Evolutionary conservation across 2,888 invertebrate genomes (phyloP), one percentile per base, ranked within the genome.

Genomic region (Dinocampus coccinellae): DNA sequence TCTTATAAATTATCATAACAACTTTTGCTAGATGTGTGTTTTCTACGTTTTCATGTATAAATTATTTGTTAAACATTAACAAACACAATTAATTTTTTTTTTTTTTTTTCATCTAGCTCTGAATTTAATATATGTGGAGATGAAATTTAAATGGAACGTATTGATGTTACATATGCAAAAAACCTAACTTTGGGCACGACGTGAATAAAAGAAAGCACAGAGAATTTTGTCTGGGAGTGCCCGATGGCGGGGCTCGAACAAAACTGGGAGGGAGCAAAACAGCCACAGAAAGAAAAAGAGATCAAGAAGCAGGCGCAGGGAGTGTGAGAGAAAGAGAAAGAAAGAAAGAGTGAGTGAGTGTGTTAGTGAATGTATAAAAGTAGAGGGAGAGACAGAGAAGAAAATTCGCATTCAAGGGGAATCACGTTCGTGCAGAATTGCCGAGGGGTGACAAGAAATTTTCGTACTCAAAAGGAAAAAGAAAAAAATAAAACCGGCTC

Each of bases 181-280:
- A 20, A 33, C 22, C 13, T 13, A 4, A 20, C n/a, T 34, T 33
- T 36, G 36, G 11, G n/a, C 62, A n/a, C 9, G 3, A 24, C 20
- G 22, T 29, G 33, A 33, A 13, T 34, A 16, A 53, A n/a, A 63
- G 29, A 63, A 55, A 64, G 13, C 42, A 39, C n/a, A 63, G 34
- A 39, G 52, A 62, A 77, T 67, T 75, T 75, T 74, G 76, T 64
- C 68, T 55, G 73, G 69, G 73, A 75, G 69, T 65, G 74, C 47
- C 70, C 52, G 33, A 33, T 16, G 61, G 61, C 61, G 33, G 55
- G 33, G 42, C 65, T 63, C 58, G 72, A 34, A 22, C n/a, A 11
- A 47, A 20, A 47, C 47, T 33, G 39, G 29, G 67, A 39, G 66
- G 33, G 47, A 20, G 60, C 52, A 62, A 58, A 42, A 29, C 67